Evolutionary conservation across 2,113 vertebrate genomes (phyloP).

Genomic region (Odocoileus virginianus): DNA sequence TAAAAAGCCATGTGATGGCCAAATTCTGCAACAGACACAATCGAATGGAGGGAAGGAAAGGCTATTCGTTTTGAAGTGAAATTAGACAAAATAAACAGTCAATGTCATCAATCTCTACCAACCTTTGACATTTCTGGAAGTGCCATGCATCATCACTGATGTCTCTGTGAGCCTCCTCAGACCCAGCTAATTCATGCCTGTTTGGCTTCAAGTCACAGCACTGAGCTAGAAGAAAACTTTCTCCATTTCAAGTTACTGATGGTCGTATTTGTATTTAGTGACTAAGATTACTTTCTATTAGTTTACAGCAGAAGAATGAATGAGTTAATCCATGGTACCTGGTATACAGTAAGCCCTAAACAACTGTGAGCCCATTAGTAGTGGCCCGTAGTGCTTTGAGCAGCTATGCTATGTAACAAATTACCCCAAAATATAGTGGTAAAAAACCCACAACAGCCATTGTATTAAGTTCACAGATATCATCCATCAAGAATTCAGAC

Average conservation of each 20-base stretch:
- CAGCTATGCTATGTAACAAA: constrained; percentile 10
- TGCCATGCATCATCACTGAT: constrained; percentile 10
- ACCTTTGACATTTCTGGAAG: constrained; percentile 44
- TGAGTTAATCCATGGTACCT: not conserved
- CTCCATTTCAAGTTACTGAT: not conserved
- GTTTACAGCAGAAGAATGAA: not conserved
- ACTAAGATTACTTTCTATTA: not conserved
- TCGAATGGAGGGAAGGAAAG: constrained; percentile 24
- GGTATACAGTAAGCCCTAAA: not conserved
- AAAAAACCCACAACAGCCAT: not conserved
- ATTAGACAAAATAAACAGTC: constrained; percentile 50
- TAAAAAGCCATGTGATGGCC: not conserved
- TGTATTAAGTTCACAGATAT: not conserved
- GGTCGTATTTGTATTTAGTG: not conserved
- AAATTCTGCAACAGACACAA: constrained; percentile 17
- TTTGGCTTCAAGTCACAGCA: not conserved
- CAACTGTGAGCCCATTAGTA: not conserved
- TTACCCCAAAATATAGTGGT: not conserved
- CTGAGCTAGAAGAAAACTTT: constrained; percentile 15
- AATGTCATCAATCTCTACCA: constrained; percentile 32
- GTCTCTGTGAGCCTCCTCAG: constrained; percentile 11
- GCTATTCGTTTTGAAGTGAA: constrained; percentile 40
- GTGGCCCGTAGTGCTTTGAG: not conserved
- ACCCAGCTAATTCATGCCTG: not conserved
- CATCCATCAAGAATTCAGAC: not conserved